Evolutionary conservation across 2,797 vertebrate species (phyloP).

Genomic region (Dipus sagitta): DNA sequence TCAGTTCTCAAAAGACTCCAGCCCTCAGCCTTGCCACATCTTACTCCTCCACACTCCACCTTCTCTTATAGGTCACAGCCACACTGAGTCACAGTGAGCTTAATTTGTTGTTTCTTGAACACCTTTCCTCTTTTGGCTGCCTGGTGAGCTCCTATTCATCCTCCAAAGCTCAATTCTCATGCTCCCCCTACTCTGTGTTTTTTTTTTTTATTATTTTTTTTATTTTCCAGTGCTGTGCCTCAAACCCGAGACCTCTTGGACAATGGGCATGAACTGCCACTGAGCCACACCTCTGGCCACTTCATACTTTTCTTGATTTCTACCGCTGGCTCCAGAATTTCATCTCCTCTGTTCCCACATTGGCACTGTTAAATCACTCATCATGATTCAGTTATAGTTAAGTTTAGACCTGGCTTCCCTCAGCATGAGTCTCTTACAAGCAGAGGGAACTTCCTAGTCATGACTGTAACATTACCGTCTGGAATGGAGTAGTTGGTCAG

Average conservation of each 20-base stretch:
- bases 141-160: conserved; percentile 46
- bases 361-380: not conserved
- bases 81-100: conserved; percentile 1
- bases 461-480: not conserved
- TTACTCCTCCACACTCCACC: not conserved
- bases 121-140: not conserved
- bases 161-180: conserved; percentile 24
- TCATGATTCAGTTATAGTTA: not conserved
- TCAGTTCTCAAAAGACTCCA: not conserved
- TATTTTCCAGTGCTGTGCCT: not conserved
- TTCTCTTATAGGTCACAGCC: not conserved
- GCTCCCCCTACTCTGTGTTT: not conserved
- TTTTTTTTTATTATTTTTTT: not conserved
- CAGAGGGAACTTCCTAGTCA: not conserved
- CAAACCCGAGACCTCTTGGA: not conserved
- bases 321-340: not conserved
- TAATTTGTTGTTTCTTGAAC: conserved; percentile 25
- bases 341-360: not conserved
- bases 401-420: not conserved
- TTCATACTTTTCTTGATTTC: conserved; percentile 24
- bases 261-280: not conserved
- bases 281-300: not conserved
- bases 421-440: not conserved
- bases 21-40: not conserved
- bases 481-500: not conserved